Conservation (phyloP, 2,888 invertebrate genomes). For the Cheilosia variabilis region DNA sequence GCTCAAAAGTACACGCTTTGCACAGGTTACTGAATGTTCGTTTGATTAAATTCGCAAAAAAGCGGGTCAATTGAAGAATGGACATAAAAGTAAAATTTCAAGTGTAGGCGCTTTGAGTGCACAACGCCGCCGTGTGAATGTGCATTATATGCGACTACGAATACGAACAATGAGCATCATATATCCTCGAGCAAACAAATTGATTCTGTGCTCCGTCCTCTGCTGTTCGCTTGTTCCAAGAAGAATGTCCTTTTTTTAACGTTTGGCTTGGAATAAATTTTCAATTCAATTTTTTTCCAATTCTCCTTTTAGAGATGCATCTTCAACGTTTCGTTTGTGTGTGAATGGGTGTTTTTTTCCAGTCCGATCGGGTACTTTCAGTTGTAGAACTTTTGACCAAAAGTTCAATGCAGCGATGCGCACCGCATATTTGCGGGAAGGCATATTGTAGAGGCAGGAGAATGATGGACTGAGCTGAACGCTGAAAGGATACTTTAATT, state of each 20-base stretch:
- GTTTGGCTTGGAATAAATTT: slow-evolving; percentile 59
- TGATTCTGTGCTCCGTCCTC: slow-evolving; percentile 47
- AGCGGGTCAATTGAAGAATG: slow-evolving; percentile 57
- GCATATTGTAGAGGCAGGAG: slow-evolving; percentile 6
- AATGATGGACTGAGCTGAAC: slow-evolving; percentile 49
- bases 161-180: slow-evolving; percentile 64
- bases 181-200: slow-evolving; percentile 69
- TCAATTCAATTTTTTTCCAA: slow-evolving; percentile 35
- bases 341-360: background rate
- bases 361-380: slow-evolving; percentile 28
- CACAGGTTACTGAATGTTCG: slow-evolving; percentile 45
- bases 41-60: slow-evolving; percentile 65
- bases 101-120: slow-evolving; percentile 34
- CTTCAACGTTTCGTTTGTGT: slow-evolving; percentile 48
- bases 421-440: slow-evolving; percentile 62
- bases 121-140: background rate
- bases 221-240: slow-evolving; percentile 46
- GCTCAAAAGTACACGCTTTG: slow-evolving; percentile 16
- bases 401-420: slow-evolving; percentile 71
- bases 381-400: slow-evolving; percentile 66
- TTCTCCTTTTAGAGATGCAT: slow-evolving; percentile 46
- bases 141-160: slow-evolving; percentile 36
- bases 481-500: slow-evolving; percentile 73
- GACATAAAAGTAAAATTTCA: slow-evolving; percentile 62
- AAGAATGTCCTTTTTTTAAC: slow-evolving; percentile 55